A percentile compares a stretch with the other conserved stretches of the same genome.
Evolutionary conservation across 2,797 vertebrate species (phyloP).

Genomic region (Helostoma temminkii): DNA sequence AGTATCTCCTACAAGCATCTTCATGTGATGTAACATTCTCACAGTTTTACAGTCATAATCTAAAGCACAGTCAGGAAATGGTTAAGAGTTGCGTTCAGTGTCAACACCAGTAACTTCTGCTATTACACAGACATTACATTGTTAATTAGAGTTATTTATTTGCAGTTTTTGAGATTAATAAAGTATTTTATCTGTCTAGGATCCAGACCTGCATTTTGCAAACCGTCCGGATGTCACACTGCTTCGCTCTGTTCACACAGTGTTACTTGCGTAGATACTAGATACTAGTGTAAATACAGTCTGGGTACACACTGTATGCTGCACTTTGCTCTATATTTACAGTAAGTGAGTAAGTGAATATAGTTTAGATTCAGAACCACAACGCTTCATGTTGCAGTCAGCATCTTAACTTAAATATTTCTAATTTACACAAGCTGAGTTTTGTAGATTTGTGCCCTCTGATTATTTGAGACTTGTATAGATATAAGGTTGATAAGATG

Average conservation of each 20-base stretch:
- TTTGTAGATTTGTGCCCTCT: constrained; percentile 9
- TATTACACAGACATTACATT: background rate
- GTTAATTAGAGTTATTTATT: background rate
- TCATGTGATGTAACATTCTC: background rate
- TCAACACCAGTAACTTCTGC: too few relatives aligned
- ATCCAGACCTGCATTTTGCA: too few relatives aligned
- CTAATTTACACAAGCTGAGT: background rate
- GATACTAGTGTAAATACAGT: constrained; percentile 23
- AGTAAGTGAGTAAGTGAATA: too few relatives aligned
- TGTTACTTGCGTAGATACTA: background rate
- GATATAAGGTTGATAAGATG: too few relatives aligned
- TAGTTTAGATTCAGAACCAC: background rate
- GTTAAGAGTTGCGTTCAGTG: background rate
- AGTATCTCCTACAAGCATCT: too few relatives aligned
- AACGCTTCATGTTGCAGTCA: too few relatives aligned
- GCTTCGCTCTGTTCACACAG: background rate
- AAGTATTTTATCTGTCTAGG: too few relatives aligned
- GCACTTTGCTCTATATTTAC: constrained; percentile 4
- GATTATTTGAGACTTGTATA: background rate
- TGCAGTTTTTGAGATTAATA: background rate
- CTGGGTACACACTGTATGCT: background rate
- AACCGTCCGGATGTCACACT: background rate
- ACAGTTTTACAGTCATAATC: background rate
- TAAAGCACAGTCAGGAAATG: background rate
- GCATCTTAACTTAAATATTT: background rate